Base-by-base conservation (phyloP, 53 echinoderm and acorn worm species). In the Mesocentrotus franciscanus region DNA sequence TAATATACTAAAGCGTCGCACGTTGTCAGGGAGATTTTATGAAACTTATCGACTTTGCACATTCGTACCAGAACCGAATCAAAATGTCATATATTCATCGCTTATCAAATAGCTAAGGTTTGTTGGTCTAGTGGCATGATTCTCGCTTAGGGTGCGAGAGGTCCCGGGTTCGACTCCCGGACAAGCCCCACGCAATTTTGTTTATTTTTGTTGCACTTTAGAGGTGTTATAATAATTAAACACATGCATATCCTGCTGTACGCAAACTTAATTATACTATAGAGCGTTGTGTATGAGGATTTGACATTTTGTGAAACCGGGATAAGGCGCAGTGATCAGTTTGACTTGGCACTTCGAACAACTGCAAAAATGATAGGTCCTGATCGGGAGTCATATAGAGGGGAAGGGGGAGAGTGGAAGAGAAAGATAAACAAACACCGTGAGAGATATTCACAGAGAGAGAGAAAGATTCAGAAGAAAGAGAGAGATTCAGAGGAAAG, bases 111-210 rank as follows among this genome's bases (percentile, higher is more conserved):
- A 39, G 1, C 39, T 39, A 39, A 39, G 39, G 39, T 39, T 92
- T 92, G 96, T 96, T 96, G 96, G 96, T 96, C 96, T 95, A 96
- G 96, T 96, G 96, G 96, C 68, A 96, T 96, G 96, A 96, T 96
- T 96, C 96, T 96, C 96, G 96, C 96, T 96, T 96, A 75, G 96
- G 96, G 96, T 96, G 93, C 96, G 96, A 96, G 95, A 96, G 95
- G 96, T 96, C 96, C 96, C 96, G 96, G 96, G 93, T 96, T 96
- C 95, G 96, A 96, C 94, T 96, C 96, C 95, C 96, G 96, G 96
- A 96, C 96, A 78, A 95, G 96, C 93, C 93, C 93, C 13, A 95
- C 13, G 10, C 4, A 60, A 60, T 10, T 13, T 12, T 60, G 5
- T 58, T 5, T 59, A 59, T 59, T 59, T 59, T 59, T 8, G 58